A percentile compares a stretch with the other conserved stretches of the same genome.
phyloP scores from a whole-genome alignment of 2,113 vertebrate genomes.

The Raja brachyura region DNA sequence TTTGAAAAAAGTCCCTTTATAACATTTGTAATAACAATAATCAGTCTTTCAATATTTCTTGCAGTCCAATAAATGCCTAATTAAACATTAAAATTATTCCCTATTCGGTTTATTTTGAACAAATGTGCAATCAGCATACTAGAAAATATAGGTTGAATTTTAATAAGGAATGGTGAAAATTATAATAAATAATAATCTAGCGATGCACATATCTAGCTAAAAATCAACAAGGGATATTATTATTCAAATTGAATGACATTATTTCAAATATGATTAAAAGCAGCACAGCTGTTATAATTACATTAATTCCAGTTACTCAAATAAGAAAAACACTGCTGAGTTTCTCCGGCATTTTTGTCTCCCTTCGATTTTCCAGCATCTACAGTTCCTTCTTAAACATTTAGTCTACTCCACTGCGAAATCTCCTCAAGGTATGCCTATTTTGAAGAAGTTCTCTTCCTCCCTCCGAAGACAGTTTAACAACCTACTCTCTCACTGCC shows the following conservation, averaged over 20 bases:
- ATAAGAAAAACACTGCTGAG: background rate
- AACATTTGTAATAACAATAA: background rate
- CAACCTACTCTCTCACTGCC: too few species aligned
- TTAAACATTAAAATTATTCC: background rate
- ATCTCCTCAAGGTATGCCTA: too few species aligned
- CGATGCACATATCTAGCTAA: background rate
- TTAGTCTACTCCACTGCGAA: too few species aligned
- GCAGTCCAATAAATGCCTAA: background rate
- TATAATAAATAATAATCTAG: background rate
- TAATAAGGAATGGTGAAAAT: too few species aligned
- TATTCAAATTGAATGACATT: conserved; percentile 27
- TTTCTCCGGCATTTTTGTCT: too few species aligned
- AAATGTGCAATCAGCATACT: background rate
- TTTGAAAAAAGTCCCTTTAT: background rate
- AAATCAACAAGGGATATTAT: conserved; percentile 10
- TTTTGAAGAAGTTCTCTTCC: too few species aligned
- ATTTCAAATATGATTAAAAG: conserved; percentile 10
- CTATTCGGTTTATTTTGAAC: background rate
- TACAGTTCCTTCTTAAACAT: too few species aligned
- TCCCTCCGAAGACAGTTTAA: too few species aligned
- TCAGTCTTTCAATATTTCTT: background rate
- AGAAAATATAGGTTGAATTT: background rate
- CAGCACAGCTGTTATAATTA: conserved; percentile 8
- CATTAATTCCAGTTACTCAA: background rate
- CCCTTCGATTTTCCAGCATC: too few species aligned